phyloP scores from a whole-genome alignment of 2,888 invertebrate species.

The Hermodice carunculata region DNA sequence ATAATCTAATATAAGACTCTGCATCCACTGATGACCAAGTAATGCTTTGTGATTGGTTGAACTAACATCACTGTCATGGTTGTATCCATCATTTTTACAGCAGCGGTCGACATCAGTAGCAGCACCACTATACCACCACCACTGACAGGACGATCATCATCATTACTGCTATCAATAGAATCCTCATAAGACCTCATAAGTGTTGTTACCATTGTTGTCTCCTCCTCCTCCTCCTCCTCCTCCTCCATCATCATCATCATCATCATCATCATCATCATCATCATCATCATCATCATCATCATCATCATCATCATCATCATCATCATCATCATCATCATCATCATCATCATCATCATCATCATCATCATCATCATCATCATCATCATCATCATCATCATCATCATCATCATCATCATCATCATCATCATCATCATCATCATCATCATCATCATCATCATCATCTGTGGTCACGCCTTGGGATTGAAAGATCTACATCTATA shows the following conservation, averaged over 20 bases:
- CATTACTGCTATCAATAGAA: no score
- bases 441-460: constrained; percentile 20
- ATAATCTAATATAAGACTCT: no score
- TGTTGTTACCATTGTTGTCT: background rate
- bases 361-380: constrained; percentile 17
- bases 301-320: constrained; percentile 5
- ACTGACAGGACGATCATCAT: no score
- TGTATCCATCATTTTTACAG: no score
- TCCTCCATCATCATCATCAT: constrained; percentile 6
- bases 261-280: constrained; percentile 15
- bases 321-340: constrained; percentile 3
- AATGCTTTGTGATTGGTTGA: no score
- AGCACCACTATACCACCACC: no score
- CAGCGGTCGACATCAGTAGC: no score
- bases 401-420: constrained; percentile 10
- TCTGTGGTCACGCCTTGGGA: constrained; percentile 12
- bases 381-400: constrained; percentile 21
- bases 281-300: constrained; percentile 12
- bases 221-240: background rate
- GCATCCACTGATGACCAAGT: no score
- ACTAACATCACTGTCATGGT: no score
- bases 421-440: constrained; percentile 22
- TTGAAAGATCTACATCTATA: no score
- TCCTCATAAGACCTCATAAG: no score
- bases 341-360: background rate